A percentile compares a stretch with the other conserved stretches of the same genome.
Conservation (phyloP, 1,140 invertebrate genomes). For the Radopholus similis region DNA sequence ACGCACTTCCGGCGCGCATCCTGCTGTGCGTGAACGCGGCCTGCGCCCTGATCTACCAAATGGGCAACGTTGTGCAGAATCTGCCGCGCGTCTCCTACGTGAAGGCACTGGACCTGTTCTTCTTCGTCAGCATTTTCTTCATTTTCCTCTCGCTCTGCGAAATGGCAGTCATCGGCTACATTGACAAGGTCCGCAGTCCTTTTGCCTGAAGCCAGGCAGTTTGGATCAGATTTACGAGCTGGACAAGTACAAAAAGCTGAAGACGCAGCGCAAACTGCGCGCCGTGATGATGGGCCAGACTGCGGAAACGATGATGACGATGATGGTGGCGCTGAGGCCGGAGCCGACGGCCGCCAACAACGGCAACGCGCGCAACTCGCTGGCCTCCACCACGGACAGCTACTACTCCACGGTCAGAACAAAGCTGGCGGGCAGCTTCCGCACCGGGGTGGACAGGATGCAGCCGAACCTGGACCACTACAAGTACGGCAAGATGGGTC, state of each 20-base stretch:
- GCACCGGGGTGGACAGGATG: neutral
- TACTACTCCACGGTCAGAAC: conserved; percentile 11
- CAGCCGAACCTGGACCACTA: conserved; percentile 10
- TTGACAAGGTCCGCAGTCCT: no score
- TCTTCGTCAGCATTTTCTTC: conserved; percentile 46
- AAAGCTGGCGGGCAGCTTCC: conserved; percentile 9
- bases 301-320: conserved; percentile 37
- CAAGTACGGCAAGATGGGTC: conserved; percentile 37
- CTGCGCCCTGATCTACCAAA: conserved; percentile 36
- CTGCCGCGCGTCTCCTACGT: conserved; percentile 45
- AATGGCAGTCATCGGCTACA: conserved; percentile 43
- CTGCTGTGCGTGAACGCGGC: conserved; percentile 46
- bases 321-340: conserved; percentile 37
- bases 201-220: no score
- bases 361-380: neutral
- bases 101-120: conserved; percentile 47
- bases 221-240: conserved; percentile 38
- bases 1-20: conserved; percentile 45
- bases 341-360: no score
- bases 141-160: conserved; percentile 47
- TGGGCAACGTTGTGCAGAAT: conserved; percentile 52
- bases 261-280: conserved; percentile 31
- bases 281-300: conserved; percentile 42
- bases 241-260: conserved; percentile 25
- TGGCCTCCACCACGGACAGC: no score